Percentiles rank a stretch among this genome's conserved stretches.
These are phyloP conservation scores for Leontopithecus rosalia DNA, from an alignment of 2,797 vertebrate species.

Conservation along the genomic window DNA sequence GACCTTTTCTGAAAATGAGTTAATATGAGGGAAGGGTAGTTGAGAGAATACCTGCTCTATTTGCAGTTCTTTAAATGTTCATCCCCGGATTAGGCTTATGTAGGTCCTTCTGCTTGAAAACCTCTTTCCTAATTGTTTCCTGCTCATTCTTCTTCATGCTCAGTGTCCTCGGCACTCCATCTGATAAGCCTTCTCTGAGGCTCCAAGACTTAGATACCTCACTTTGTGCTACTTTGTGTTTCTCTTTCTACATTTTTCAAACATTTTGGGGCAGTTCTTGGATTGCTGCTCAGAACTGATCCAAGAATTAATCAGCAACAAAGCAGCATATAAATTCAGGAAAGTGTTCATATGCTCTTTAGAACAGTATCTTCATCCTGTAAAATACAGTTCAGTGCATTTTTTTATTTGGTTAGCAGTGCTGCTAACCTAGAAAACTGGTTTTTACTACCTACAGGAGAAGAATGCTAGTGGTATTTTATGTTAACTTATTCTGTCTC, in stretches of 20 bases:
- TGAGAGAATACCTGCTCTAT: not conserved
- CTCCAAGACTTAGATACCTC: not conserved
- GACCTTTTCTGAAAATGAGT: not conserved
- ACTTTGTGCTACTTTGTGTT: not conserved
- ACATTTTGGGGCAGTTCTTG: not conserved
- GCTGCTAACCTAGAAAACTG: not conserved
- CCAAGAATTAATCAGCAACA: not conserved
- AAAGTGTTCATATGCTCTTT: not conserved
- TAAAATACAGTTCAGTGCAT: not conserved
- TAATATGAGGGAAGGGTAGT: not conserved
- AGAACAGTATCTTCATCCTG: not conserved
- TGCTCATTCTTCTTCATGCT: not conserved
- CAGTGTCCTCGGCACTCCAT: not conserved
- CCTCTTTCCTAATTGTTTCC: not conserved
- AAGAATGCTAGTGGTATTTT: not conserved
- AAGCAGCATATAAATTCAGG: not conserved
- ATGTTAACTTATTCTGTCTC: not conserved
- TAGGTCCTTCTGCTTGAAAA: slow-evolving; percentile 14
- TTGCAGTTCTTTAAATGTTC: not conserved
- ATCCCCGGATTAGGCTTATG: not conserved
- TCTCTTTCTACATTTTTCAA: not conserved
- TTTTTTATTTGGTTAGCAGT: not conserved
- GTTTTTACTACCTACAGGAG: not conserved
- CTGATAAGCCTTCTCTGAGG: not conserved
- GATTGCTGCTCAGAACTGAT: not conserved